Conservation (phyloP, 2,113 vertebrate species). For the Panurus biarmicus region DNA sequence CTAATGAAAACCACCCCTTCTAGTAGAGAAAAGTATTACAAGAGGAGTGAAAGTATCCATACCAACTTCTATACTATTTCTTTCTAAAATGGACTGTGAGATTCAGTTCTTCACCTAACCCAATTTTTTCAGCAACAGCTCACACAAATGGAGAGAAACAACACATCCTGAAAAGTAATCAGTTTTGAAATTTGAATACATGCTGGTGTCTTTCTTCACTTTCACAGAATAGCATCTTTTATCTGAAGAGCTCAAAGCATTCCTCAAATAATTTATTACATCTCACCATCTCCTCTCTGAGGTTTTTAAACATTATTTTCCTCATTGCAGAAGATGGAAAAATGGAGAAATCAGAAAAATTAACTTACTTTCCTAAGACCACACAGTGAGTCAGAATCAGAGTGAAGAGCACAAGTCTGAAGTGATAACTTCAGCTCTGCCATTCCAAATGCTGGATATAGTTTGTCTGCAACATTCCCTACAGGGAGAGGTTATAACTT, state of each 20-base stretch:
- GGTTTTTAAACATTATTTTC: slow-evolving; percentile 29
- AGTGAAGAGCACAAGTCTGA: neutral
- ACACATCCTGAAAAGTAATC: slow-evolving; percentile 30
- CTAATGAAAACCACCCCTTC: neutral
- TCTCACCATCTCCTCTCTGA: neutral
- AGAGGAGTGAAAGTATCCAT: neutral
- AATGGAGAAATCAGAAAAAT: slow-evolving; percentile 38
- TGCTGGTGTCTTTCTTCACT: neutral
- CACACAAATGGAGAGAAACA: neutral
- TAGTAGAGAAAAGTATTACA: neutral
- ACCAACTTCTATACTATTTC: neutral
- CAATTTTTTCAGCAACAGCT: neutral
- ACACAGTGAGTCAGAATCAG: slow-evolving; percentile 4
- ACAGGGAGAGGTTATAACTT: neutral
- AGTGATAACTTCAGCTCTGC: neutral
- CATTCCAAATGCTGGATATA: neutral
- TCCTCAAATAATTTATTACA: slow-evolving; percentile 36
- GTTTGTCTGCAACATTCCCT: slow-evolving; percentile 28
- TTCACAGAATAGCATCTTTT: slow-evolving; percentile 29
- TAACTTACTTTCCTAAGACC: slow-evolving; percentile 22
- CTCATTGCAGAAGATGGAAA: neutral
- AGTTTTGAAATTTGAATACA: neutral
- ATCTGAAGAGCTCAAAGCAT: slow-evolving; percentile 50
- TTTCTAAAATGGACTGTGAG: neutral
- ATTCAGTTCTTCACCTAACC: neutral